Evolutionary conservation across 2,888 invertebrate species (phyloP).

Genomic region (Cactoblastis cactorum): DNA sequence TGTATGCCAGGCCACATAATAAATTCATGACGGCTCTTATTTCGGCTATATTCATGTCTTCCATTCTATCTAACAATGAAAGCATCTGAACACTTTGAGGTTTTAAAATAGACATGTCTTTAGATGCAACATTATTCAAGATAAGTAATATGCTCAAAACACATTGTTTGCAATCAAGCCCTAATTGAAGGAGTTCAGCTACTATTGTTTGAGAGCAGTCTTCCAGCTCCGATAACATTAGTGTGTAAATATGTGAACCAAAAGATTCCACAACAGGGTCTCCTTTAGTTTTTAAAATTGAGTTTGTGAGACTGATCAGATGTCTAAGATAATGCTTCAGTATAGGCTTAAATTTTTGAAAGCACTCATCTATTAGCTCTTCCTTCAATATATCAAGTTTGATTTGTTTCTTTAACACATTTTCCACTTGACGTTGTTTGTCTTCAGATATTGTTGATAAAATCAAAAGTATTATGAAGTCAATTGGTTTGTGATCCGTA

Average conservation of each 20-base stretch:
- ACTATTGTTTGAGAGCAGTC: slow-evolving; percentile 60
- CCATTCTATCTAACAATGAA: slow-evolving; percentile 86
- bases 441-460: slow-evolving; percentile 80
- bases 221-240: slow-evolving; percentile 64
- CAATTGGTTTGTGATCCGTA: slow-evolving; percentile 82
- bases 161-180: slow-evolving; percentile 58
- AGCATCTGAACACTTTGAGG: slow-evolving; percentile 81
- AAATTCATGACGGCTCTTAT: slow-evolving; percentile 88
- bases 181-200: slow-evolving; percentile 60
- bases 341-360: slow-evolving; percentile 76
- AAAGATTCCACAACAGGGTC: slow-evolving; percentile 78
- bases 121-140: slow-evolving; percentile 58
- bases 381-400: slow-evolving; percentile 79
- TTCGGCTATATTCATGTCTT: slow-evolving; percentile 85
- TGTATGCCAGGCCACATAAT: slow-evolving; percentile 85
- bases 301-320: slow-evolving; percentile 77
- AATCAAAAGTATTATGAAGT: slow-evolving; percentile 83
- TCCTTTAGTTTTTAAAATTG: slow-evolving; percentile 68
- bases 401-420: slow-evolving; percentile 81
- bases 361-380: slow-evolving; percentile 75
- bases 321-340: slow-evolving; percentile 76
- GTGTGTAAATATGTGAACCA: slow-evolving; percentile 78
- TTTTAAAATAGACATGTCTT: slow-evolving; percentile 68
- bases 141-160: slow-evolving; percentile 54
- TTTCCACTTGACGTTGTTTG: slow-evolving; percentile 81